These are phyloP conservation scores for Chironex yamaguchii DNA, from an alignment of 30 jellyfish, hydroid and myxozoan species.

Conservation along the genomic window DNA sequence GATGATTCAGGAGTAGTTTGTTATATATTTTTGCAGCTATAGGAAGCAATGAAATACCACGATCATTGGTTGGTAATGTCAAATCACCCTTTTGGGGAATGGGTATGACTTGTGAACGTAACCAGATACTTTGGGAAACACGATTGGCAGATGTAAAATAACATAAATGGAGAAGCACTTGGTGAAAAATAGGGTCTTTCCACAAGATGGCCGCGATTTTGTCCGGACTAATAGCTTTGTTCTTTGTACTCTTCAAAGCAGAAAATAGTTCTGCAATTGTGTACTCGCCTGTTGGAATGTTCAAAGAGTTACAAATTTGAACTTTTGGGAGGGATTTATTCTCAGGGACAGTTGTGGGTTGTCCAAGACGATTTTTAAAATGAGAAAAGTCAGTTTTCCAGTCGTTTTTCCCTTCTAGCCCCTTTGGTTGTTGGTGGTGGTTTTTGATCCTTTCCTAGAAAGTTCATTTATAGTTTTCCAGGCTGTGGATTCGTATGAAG, in stretches of 20 bases:
- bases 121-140: constrained; percentile 1
- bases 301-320: not conserved
- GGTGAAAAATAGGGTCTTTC: not conserved
- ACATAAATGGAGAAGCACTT: not conserved
- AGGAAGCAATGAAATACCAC: constrained; percentile 3
- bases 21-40: constrained; percentile 26
- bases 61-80: not conserved
- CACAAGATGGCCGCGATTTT: constrained; percentile 23
- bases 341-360: constrained; percentile 1
- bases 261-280: not conserved
- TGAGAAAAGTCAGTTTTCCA: constrained; percentile 9
- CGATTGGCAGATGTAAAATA: not conserved
- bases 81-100: constrained; percentile 15
- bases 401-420: constrained; percentile 7
- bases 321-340: not conserved
- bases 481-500: not conserved
- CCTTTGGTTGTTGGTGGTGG: constrained; percentile 20
- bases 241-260: not conserved
- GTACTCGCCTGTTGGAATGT: not conserved
- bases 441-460: not conserved
- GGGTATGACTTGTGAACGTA: not conserved
- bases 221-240: constrained; percentile 15
- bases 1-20: constrained; percentile 7
- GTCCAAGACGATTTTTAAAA: constrained; percentile 18
- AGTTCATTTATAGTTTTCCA: constrained; percentile 5